Evolutionary conservation across 2,888 invertebrate species (phyloP).

Genomic region (Zygaena filipendulae): DNA sequence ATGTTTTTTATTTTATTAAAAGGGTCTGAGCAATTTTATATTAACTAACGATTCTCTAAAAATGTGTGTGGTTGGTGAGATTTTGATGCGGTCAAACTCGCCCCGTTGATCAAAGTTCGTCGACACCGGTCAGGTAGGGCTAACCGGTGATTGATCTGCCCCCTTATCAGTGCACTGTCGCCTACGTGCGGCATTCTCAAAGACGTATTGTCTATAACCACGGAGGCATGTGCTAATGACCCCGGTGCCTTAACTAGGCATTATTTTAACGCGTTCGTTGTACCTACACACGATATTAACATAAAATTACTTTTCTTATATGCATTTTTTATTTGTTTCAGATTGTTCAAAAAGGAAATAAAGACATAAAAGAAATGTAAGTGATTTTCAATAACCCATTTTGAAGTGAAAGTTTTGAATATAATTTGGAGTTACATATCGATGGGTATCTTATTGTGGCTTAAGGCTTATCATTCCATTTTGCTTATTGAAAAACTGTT

Average conservation of each 20-base stretch:
- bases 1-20: too few relatives aligned
- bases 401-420: too few relatives aligned
- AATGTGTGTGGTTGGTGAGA: constrained; percentile 20
- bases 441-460: too few relatives aligned
- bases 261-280: neutral
- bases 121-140: constrained; percentile 61
- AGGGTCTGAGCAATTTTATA: too few relatives aligned
- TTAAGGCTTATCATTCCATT: too few relatives aligned
- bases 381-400: too few relatives aligned
- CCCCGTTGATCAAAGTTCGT: constrained; percentile 41
- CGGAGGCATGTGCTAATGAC: constrained; percentile 42
- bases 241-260: constrained; percentile 16
- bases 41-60: constrained; percentile 20
- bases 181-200: constrained; percentile 62
- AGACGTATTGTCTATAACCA: constrained; percentile 54
- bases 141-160: constrained; percentile 60
- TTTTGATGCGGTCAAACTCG: too few relatives aligned
- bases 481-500: too few relatives aligned
- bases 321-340: constrained; percentile 40
- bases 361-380: constrained; percentile 41
- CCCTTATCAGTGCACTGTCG: constrained; percentile 60
- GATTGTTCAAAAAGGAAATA: constrained; percentile 31
- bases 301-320: constrained; percentile 4
- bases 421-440: too few relatives aligned
- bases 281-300: too few relatives aligned